Conservation (phyloP, 1,140 invertebrate genomes). For the Drosophila littoralis region DNA sequence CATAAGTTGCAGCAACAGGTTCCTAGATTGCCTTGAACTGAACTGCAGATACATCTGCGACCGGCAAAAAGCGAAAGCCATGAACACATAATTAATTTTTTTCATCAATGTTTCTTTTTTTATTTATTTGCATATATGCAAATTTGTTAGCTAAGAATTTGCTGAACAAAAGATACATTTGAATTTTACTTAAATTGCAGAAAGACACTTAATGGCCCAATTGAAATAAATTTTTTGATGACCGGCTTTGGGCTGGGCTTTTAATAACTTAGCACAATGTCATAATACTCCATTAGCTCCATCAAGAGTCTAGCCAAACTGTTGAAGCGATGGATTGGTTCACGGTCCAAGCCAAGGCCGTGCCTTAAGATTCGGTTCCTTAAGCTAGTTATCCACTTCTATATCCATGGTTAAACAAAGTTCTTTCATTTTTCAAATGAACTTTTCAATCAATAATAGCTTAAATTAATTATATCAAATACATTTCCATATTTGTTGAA, state of each 20-base stretch:
- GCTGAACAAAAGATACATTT: slow-evolving; percentile 5
- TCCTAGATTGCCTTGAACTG: slow-evolving; percentile 63
- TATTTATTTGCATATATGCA: slow-evolving; percentile 14
- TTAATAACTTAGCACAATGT: not conserved
- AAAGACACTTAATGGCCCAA: not conserved
- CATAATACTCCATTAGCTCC: not conserved
- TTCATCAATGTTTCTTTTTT: slow-evolving; percentile 18
- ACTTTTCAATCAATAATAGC: no score
- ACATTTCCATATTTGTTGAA: no score
- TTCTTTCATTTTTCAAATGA: no score
- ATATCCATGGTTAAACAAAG: no score
- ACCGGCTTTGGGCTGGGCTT: not conserved
- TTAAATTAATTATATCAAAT: no score
- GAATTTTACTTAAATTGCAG: not conserved
- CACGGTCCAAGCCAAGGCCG: no score
- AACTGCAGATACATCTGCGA: slow-evolving; percentile 18
- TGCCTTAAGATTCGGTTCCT: no score
- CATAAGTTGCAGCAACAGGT: slow-evolving; percentile 54
- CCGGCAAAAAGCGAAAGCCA: slow-evolving; percentile 15
- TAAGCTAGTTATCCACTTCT: no score
- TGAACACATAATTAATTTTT: slow-evolving; percentile 41
- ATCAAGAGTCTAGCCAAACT: slow-evolving; percentile 7
- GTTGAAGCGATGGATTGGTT: not conserved
- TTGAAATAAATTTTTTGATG: not conserved
- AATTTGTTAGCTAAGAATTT: slow-evolving; percentile 21